These are phyloP conservation scores for Drosophila niveifrons DNA, from an alignment of 2,888 invertebrate genomes.

Conservation along the genomic window DNA sequence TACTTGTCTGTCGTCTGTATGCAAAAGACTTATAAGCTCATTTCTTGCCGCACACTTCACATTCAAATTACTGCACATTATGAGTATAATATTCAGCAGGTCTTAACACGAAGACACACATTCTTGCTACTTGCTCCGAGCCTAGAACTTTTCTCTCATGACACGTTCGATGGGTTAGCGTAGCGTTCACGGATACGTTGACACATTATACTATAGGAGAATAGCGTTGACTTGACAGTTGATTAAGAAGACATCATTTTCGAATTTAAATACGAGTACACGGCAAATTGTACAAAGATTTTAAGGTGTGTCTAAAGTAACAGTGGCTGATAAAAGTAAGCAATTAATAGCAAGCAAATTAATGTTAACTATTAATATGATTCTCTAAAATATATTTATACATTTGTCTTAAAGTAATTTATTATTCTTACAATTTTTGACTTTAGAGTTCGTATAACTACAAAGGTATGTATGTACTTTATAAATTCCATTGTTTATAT, in stretches of 20 bases:
- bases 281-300: too few species aligned
- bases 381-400: not conserved
- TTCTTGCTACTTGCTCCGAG: not conserved
- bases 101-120: conserved; percentile 55
- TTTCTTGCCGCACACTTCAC: conserved; percentile 72
- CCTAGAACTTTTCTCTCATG: conserved; percentile 29
- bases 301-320: conserved; percentile 25
- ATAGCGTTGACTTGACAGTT: conserved; percentile 53
- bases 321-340: conserved; percentile 27
- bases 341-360: not conserved
- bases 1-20: conserved; percentile 39
- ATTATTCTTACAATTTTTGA: not conserved
- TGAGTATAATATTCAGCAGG: conserved; percentile 74
- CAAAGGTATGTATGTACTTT: not conserved
- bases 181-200: conserved; percentile 59
- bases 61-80: conserved; percentile 82
- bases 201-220: conserved; percentile 50
- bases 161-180: conserved; percentile 59
- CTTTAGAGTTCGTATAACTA: not conserved
- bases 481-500: conserved; percentile 11
- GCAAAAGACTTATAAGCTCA: conserved; percentile 71
- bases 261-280: conserved; percentile 68
- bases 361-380: too few species aligned
- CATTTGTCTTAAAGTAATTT: too few species aligned
- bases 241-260: conserved; percentile 78